These are phyloP conservation scores for Fundulus diaphanus DNA, from an alignment of 2,797 vertebrate genomes.

Conservation along the genomic window DNA sequence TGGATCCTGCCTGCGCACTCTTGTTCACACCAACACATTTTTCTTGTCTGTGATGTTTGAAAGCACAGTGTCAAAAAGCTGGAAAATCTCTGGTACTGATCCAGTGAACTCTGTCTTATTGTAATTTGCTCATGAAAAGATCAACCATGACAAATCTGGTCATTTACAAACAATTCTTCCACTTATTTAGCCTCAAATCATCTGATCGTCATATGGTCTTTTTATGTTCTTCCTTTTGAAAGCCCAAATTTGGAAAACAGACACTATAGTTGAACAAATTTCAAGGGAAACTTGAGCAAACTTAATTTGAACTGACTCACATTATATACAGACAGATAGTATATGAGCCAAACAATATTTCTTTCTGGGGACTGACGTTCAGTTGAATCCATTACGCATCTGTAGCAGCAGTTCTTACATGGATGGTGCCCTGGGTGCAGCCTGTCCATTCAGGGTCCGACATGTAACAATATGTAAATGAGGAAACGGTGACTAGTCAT, in stretches of 20 bases:
- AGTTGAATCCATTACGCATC: neutral
- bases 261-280: neutral
- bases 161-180: neutral
- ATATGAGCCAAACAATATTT: no score
- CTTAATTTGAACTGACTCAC: no score
- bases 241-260: neutral
- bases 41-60: slow-evolving; percentile 11
- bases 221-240: neutral
- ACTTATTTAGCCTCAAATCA: no score
- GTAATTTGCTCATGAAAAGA: neutral
- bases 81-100: neutral
- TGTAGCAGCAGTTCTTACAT: no score
- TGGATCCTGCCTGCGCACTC: slow-evolving; percentile 13
- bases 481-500: no score
- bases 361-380: no score
- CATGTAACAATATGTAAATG: no score
- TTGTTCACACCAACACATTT: slow-evolving; percentile 18
- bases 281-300: neutral
- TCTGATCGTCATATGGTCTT: no score
- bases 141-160: neutral
- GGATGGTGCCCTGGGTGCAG: no score
- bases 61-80: neutral
- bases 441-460: no score
- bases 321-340: no score
- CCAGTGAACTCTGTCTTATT: neutral